Percentiles rank a stretch among this genome's conserved stretches.
These are phyloP conservation scores for Drosophila parabipectinata DNA, from an alignment of 1,140 invertebrate species.

Conservation along the genomic window DNA sequence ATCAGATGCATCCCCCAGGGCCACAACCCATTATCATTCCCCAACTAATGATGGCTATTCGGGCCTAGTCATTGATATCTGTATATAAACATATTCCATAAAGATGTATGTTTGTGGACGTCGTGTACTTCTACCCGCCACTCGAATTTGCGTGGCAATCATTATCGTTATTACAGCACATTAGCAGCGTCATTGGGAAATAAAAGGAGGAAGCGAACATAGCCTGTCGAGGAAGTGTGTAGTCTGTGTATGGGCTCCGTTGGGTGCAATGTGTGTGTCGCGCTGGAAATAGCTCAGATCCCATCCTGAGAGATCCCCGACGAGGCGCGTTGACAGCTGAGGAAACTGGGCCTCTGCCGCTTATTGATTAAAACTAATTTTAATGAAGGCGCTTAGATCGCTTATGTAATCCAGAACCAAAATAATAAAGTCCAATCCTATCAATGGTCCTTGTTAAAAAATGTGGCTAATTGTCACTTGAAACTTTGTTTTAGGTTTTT, in stretches of 20 bases:
- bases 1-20: conserved; percentile 46
- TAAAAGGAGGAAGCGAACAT: conserved; percentile 20
- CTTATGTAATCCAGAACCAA: conserved; percentile 21
- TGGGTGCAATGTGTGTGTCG: conserved; percentile 4
- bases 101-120: not conserved
- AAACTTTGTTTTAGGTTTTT: not conserved
- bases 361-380: conserved; percentile 57
- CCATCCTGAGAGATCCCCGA: conserved; percentile 2
- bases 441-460: too few species aligned
- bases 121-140: conserved; percentile 44
- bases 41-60: conserved; percentile 51
- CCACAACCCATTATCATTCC: conserved; percentile 30
- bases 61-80: conserved; percentile 15
- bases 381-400: not conserved
- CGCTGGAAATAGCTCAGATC: conserved; percentile 9
- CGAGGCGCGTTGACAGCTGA: not conserved
- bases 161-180: conserved; percentile 78
- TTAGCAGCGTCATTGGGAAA: conserved; percentile 59
- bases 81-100: conserved; percentile 27
- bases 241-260: conserved; percentile 1
- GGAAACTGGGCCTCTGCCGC: not conserved
- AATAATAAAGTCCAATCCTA: not conserved
- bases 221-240: not conserved
- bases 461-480: not conserved
- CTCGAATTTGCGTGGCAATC: conserved; percentile 51